Conservation (phyloP, 2,113 vertebrate species). For the Picathartes gymnocephalus region DNA sequence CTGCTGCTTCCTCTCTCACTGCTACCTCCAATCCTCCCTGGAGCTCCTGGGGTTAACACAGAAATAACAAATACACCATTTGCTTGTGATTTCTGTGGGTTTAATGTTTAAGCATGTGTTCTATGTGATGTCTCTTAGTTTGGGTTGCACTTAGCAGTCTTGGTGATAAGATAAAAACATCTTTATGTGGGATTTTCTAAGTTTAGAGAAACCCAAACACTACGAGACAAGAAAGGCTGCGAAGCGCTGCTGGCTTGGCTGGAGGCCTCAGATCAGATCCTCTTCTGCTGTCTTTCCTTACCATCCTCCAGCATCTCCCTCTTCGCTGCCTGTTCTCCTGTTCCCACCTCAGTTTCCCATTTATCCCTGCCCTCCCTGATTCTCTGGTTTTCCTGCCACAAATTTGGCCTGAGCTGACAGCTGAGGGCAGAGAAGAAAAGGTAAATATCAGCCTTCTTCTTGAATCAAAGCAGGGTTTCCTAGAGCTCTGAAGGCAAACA, state of each 20-base stretch:
- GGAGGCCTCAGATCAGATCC: background rate
- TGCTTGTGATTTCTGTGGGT: slow-evolving; percentile 22
- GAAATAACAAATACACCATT: background rate
- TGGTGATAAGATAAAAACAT: background rate
- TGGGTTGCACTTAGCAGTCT: background rate
- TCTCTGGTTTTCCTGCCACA: background rate
- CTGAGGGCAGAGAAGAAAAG: background rate
- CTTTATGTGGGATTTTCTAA: background rate
- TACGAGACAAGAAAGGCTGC: background rate
- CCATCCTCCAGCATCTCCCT: background rate
- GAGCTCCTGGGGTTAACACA: background rate
- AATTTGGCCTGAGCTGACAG: background rate
- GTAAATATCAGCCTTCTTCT: background rate
- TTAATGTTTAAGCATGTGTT: slow-evolving; percentile 17
- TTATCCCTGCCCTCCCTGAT: background rate
- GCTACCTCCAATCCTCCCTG: background rate
- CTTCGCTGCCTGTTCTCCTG: background rate
- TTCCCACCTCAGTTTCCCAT: background rate
- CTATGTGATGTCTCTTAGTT: background rate
- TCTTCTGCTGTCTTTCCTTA: background rate
- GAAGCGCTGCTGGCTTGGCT: background rate
- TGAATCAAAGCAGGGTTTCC: background rate
- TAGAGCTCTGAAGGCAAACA: background rate
- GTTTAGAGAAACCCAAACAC: slow-evolving; percentile 15
- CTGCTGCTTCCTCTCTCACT: background rate